Base-by-base conservation (phyloP, 2,797 vertebrate species). In the Hephaestus fuliginosus region DNA sequence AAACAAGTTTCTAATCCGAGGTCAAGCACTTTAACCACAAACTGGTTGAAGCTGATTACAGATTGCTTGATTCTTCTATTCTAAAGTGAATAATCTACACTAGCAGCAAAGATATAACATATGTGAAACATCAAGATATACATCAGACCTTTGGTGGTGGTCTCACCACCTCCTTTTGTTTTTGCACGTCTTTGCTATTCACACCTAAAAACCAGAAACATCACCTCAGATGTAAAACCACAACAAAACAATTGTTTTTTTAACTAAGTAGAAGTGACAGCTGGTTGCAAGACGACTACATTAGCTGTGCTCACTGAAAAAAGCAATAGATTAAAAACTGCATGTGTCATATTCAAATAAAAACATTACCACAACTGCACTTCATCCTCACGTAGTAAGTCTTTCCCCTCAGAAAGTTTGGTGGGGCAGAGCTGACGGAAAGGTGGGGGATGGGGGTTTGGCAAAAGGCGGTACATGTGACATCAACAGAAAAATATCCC, bases 401-500 rank as follows among this genome's bases (percentile, higher is more conserved):
- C 20, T 63, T 70, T 80, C 53, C 58, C 15, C 10, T 55, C 13
- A 25, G 36, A 76, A 10, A 17, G 77, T 68, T 70, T 53, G 36
- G 53, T 53, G 41, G 39, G 33, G 52, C 28, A 1, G 4, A 33
- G 18, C 2, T 25, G 25, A 25, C 25, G 18, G 28, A 18, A 30
- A 4, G 13, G 39, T 1, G 30, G 33, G 18, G 49, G 1, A 0
- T 30, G 43, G 15, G 44, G 33, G 49, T 39, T 82, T 41, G 46
- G 61, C 60, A 76, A 51, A 56, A 78, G 71, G 68, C 58, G 44
- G 22, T 33, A 62, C 69, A 79, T 67, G 53, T 90, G 85, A 90
- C 81, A 62, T 73, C 33, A 87, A 17, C 70, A 69, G 67, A 74
- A 73, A 82, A 84, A 49, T 20, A 85, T 85, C 86, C 82, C 76